Base-by-base conservation (phyloP, 2,888 invertebrate species). In the Lumbricus terrestris region DNA sequence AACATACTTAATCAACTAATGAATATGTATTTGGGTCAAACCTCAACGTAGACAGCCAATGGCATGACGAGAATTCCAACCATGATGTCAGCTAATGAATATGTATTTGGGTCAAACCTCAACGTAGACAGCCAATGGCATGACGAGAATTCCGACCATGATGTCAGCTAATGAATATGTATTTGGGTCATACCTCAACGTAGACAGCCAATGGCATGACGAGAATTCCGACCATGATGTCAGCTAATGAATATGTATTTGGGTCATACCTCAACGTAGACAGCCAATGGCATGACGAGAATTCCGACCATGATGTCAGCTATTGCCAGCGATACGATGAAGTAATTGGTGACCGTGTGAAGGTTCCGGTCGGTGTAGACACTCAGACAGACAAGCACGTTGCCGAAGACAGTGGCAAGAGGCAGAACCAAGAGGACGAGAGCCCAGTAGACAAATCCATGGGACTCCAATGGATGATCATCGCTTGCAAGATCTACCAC, bases 191-290 rank as follows among this genome's bases (percentile, higher is more conserved):
- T 95, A 99, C 99, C 98, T 99, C 96, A 95, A 98, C 97, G 96
- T 99, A 99, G 94, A 99, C 98, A 93, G 98, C 99, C 95, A 99
- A 98, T 90, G 99, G 99, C 99, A 99, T 99, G 93, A 99, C 99
- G 92, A 98, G 97, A 90, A 98, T 97, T 89, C 99, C 99, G 82
- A 99, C 99, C 91, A 99, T 96, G 90, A 99, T 96, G 96, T 20
- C 1, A 47, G 15, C 47, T 23, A 69, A 69, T n/a, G 8, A 69
- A 16, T 69, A 69, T 69, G 69, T 69, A 88, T 34, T 6, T 35
- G 15, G 88, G 88, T 47, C 98, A 97, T 95, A 99, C 99, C 98
- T 99, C 96, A 95, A 98, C 97, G 96, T 99, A 99, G 94, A 99
- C 98, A 93, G 98, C 99, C 95, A 99, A 98, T 90, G 99, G 99